These are phyloP conservation scores for Holocentrus rufus DNA, from an alignment of 2,797 vertebrate species.

Conservation along the genomic window DNA sequence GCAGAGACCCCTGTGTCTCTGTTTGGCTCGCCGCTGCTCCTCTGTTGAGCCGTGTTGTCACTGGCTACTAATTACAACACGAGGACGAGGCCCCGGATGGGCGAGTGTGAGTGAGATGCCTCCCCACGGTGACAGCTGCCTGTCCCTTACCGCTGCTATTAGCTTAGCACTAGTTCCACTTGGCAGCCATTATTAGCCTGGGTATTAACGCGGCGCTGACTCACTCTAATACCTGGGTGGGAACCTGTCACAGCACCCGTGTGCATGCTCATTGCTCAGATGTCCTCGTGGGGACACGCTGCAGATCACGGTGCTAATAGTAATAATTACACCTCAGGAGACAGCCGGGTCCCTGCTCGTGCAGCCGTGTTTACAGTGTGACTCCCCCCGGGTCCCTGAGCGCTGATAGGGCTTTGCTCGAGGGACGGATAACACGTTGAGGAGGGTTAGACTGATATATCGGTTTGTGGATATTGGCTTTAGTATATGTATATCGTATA, in stretches of 20 bases:
- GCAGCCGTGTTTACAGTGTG: conserved; percentile 67
- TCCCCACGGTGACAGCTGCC: conserved; percentile 59
- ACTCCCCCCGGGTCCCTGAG: conserved; percentile 42
- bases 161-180: conserved; percentile 75
- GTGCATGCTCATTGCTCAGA: conserved; percentile 75
- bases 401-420: conserved; percentile 33
- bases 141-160: conserved; percentile 70
- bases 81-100: conserved; percentile 65
- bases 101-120: conserved; percentile 45
- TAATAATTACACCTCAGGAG: conserved; percentile 76
- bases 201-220: conserved; percentile 80
- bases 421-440: conserved; percentile 34
- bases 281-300: conserved; percentile 51
- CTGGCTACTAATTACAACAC: conserved; percentile 84
- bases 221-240: conserved; percentile 82
- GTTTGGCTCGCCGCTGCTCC: conserved; percentile 64
- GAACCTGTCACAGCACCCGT: conserved; percentile 81
- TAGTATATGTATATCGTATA: too few species aligned
- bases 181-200: conserved; percentile 83
- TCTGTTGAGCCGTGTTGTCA: conserved; percentile 79
- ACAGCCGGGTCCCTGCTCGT: conserved; percentile 56
- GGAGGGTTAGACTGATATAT: background rate
- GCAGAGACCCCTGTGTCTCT: conserved; percentile 69
- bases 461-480: background rate
- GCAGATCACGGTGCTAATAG: conserved; percentile 73